These are phyloP conservation scores for Lasioglossum malachurum DNA, from an alignment of 2,888 invertebrate genomes.

Conservation along the genomic window DNA sequence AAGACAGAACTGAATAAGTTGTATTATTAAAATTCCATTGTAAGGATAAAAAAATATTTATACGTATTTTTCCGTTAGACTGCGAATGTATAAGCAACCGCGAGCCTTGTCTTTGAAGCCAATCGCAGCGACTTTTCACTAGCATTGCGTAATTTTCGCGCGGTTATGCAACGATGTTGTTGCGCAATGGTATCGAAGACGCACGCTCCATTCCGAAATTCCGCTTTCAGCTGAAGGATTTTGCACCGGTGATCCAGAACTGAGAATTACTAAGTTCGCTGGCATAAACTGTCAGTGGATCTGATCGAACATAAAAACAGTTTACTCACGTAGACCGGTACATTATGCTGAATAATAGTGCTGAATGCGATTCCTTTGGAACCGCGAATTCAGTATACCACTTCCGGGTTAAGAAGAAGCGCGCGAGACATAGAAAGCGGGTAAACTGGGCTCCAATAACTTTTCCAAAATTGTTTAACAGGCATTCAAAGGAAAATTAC, in stretches of 20 bases:
- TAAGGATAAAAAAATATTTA: no score
- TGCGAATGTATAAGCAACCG: not conserved
- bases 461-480: not conserved
- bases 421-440: not conserved
- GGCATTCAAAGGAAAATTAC: no score
- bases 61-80: not conserved
- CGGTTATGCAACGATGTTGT: not conserved
- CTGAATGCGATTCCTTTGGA: not conserved
- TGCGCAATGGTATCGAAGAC: not conserved
- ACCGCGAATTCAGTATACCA: not conserved
- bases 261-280: not conserved
- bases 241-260: not conserved
- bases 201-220: not conserved
- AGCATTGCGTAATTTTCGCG: not conserved
- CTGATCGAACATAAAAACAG: not conserved
- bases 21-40: not conserved
- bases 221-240: no score
- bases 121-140: not conserved
- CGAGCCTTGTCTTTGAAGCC: not conserved
- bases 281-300: no score
- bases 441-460: not conserved
- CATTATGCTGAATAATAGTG: not conserved
- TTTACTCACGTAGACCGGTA: not conserved
- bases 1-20: not conserved
- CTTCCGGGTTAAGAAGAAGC: not conserved